These are phyloP conservation scores for Poeciliopsis gracilis DNA, from an alignment of 2,797 vertebrate genomes.

Conservation along the genomic window DNA sequence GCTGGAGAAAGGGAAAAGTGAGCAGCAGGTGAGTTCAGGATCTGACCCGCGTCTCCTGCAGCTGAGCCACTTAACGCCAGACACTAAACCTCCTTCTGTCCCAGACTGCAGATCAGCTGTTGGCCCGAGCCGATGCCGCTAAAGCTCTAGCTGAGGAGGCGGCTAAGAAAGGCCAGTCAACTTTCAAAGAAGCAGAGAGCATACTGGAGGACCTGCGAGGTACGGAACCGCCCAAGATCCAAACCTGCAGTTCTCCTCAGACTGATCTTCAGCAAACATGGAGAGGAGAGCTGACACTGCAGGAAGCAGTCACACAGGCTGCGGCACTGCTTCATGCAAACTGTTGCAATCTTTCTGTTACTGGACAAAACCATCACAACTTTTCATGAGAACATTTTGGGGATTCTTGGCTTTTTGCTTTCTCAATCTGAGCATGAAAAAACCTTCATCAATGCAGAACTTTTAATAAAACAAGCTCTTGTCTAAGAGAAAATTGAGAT, in stretches of 20 bases:
- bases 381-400: neutral
- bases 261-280: neutral
- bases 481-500: neutral
- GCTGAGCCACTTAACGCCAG: no score
- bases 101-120: constrained; percentile 94
- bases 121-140: constrained; percentile 94
- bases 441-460: neutral
- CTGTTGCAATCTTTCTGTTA: neutral
- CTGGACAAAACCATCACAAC: neutral
- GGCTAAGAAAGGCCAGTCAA: constrained; percentile 89
- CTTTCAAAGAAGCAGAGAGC: constrained; percentile 89
- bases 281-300: neutral
- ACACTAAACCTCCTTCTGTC: neutral
- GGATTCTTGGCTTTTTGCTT: neutral
- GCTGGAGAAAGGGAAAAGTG: constrained; percentile 93
- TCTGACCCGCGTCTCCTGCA: no score
- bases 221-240: constrained; percentile 41
- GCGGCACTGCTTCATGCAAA: neutral
- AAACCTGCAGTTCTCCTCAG: neutral
- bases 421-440: neutral
- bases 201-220: constrained; percentile 93
- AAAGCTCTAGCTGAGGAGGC: constrained; percentile 95
- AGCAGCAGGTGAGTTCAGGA: constrained; percentile 88
- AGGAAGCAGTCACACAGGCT: neutral
- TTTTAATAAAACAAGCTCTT: neutral